Base-by-base conservation (phyloP, 2,113 vertebrate species). In the Mungos mungo region DNA sequence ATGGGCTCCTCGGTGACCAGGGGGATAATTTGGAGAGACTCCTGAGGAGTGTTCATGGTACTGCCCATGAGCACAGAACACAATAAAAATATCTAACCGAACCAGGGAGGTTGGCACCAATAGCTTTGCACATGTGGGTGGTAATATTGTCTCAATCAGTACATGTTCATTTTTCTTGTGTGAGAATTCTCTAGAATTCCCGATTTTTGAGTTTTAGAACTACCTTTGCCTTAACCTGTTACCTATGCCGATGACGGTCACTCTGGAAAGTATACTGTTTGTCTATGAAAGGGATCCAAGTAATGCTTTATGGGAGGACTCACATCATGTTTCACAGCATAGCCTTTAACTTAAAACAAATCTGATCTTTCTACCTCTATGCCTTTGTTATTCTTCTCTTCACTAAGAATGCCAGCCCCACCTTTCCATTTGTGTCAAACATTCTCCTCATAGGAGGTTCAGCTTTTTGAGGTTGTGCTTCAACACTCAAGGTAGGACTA, bases 261-360 rank as follows among this genome's bases (percentile, higher is more conserved):
- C 69, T 90, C 38, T 54, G 50, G 19, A 82, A 96, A 92, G 38
- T 72, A 92, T 69, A 16, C 23, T 12, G 33, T 57, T 84, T 38
- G 60, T 88, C 27, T 93, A 14, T 66, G 80, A 52, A 94, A 86
- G 82, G 87, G 41, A 41, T 7, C 29, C 95, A 66, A 65, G 50
- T 35, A 57, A 84, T 18, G 15, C 23, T 92, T 92, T 83, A 71
- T 66, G 65, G 35, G 35, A 68, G 21, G 50, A 72, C 2, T 81
- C 33, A n/a, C 3, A 5, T 52, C 41, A 94, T 80, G 27, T 54
- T 87, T 41, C 52, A 80, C 21, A 80, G 13, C 21, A 57, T 82
- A 29, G 86, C 4, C 9, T 69, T 92, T 31, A 25, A 66, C 11
- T 88, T 88, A 38, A 96, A 97, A 83, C 19, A 90, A 92, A 94